Base-by-base conservation (phyloP, 2,888 invertebrate species). In the Oscheius sp. region DNA sequence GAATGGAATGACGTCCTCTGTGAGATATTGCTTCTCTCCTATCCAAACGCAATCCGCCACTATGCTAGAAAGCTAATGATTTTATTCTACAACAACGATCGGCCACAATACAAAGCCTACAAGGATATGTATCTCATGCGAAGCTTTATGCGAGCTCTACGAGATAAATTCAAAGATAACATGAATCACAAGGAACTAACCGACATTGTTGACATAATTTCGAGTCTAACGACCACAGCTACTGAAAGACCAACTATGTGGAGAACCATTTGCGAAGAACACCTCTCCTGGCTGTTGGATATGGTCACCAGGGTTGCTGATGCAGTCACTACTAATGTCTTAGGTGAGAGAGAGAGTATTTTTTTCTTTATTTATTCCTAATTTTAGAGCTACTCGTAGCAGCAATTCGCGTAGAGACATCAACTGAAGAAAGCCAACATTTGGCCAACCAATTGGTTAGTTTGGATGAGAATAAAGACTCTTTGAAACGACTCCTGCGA, bases 131-230 rank as follows among this genome's bases (percentile, higher is more conserved):
- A 73, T 45, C 63, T 65, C 33, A 74, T 76, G 70, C 69, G 63
- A 39, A 70, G 68, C 20, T 57, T 69, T 12, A 34, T 73, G 58
- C 63, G 71, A 25, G 53, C 37, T 33, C 45, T 77, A 6, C 52
- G 64, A 2, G 42, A 61, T 20, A 76, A 74, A 37, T 76, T 73
- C 48, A 31, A 55, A 25, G 55, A 55, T 4, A 6, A 17, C 8
- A 61, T 52, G 25, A 67, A 72, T n/a, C 75, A 80, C 61, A 73
- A 75, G 45, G 74, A 77, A 50, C 46, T 78, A 15, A 78, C 78
- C 0, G 74, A 75, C 8, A 73, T 78, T 33, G 74, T 80, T 27
- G 78, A 80, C 46, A 65, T 77, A 10, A 70, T 76, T n/a, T 65
- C 34, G 0, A 46, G 58, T 17, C 58, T 80, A 23, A 61, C 63